phyloP scores from a whole-genome alignment of 2,888 invertebrate species.

The Mellilla xanthometata region DNA sequence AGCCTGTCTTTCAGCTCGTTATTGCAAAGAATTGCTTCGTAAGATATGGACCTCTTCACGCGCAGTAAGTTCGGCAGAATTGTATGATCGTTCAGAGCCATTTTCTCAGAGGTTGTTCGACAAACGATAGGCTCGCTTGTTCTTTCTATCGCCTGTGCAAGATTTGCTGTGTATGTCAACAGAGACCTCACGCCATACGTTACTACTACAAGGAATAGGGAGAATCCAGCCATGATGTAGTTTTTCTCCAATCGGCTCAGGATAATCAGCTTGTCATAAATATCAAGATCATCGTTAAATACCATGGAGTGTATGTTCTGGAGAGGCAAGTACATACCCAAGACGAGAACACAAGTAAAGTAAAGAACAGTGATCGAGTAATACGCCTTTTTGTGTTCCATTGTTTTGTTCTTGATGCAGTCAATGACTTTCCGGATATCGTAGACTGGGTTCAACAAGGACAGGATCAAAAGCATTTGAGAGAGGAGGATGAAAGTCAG shows the following conservation, averaged over 20 bases:
- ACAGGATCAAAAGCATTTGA: slow-evolving; percentile 58
- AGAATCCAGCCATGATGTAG: slow-evolving; percentile 66
- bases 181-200: slow-evolving; percentile 55
- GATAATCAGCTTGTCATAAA: slow-evolving; percentile 50
- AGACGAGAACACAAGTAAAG: slow-evolving; percentile 52
- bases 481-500: slow-evolving; percentile 51
- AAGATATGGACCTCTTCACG: slow-evolving; percentile 63
- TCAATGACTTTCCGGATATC: slow-evolving; percentile 52
- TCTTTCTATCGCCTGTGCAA: slow-evolving; percentile 41
- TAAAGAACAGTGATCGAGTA: slow-evolving; percentile 39
- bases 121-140: slow-evolving; percentile 29
- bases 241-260: slow-evolving; percentile 58
- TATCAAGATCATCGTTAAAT: slow-evolving; percentile 35
- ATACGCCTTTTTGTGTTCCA: slow-evolving; percentile 38
- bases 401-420: slow-evolving; percentile 39
- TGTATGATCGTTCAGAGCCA: slow-evolving; percentile 23
- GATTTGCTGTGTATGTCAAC: slow-evolving; percentile 50
- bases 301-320: slow-evolving; percentile 51
- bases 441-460: slow-evolving; percentile 62
- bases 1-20: slow-evolving; percentile 60
- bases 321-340: slow-evolving; percentile 61
- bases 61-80: slow-evolving; percentile 53
- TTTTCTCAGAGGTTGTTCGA: slow-evolving; percentile 23
- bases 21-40: slow-evolving; percentile 59
- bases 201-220: slow-evolving; percentile 61